Conservation (phyloP, 2,113 vertebrate species). For the Myrmecophaga tridactyla region DNA sequence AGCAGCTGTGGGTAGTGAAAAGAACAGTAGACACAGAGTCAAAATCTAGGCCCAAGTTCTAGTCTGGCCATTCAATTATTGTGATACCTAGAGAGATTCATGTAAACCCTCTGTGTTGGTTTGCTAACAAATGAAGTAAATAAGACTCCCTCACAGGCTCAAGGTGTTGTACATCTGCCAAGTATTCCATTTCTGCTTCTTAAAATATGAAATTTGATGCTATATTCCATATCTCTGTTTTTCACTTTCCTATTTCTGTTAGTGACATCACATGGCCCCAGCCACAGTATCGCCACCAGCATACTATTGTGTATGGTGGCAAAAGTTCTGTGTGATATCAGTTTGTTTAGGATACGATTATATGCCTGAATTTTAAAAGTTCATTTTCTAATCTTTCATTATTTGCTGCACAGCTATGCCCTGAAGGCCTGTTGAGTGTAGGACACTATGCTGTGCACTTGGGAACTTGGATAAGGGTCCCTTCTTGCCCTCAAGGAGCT, state of each 20-base stretch:
- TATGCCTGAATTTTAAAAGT: background rate
- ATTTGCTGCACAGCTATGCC: background rate
- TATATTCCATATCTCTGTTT: background rate
- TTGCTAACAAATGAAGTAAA: background rate
- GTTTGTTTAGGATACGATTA: background rate
- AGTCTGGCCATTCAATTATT: background rate
- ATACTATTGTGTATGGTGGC: background rate
- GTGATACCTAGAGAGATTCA: background rate
- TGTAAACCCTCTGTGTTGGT: background rate
- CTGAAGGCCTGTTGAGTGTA: background rate
- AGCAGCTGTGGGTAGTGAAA: background rate
- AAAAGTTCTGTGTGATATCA: background rate
- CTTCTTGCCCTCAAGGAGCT: background rate
- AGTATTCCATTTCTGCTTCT: background rate
- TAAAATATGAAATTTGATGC: background rate
- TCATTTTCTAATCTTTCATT: background rate
- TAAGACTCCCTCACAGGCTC: background rate
- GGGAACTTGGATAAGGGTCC: background rate
- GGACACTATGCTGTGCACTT: background rate
- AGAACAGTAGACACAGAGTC: background rate
- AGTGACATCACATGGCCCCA: background rate
- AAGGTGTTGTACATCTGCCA: background rate
- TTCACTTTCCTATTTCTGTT: background rate
- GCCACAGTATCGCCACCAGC: background rate
- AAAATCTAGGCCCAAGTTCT: background rate